These are phyloP conservation scores for Scolopax mira DNA, from an alignment of 2,113 vertebrate genomes.

Conservation along the genomic window DNA sequence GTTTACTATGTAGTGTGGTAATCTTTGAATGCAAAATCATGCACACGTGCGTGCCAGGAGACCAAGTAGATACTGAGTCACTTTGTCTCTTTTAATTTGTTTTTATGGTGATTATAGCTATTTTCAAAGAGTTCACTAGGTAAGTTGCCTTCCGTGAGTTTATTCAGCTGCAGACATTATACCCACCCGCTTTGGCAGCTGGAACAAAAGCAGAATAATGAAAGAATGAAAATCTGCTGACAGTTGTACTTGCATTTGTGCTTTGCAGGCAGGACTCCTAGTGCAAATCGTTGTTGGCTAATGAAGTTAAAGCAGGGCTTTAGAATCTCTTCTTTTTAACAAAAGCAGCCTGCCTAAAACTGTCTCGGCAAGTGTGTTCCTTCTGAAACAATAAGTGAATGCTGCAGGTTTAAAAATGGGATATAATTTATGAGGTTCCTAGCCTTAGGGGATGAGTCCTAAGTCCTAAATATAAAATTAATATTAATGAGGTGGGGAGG, in stretches of 20 bases:
- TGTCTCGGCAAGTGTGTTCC: not conserved
- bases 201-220: not conserved
- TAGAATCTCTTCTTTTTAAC: not conserved
- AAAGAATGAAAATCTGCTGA: constrained; percentile 8
- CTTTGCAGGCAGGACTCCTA: not conserved
- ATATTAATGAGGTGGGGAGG: constrained; percentile 51
- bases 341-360: not conserved
- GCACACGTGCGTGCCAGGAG: not conserved
- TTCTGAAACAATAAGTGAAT: not conserved
- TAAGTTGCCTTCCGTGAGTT: not conserved
- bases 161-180: not conserved
- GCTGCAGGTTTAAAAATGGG: constrained; percentile 24
- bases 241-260: not conserved
- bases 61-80: not conserved
- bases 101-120: not conserved
- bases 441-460: not conserved
- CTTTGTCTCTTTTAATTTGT: not conserved
- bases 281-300: not conserved
- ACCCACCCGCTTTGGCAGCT: not conserved
- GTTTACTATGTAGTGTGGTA: not conserved
- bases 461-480: constrained; percentile 12
- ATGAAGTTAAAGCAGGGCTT: not conserved
- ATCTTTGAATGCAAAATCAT: not conserved
- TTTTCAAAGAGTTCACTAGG: not conserved
- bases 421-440: not conserved